phyloP scores from a whole-genome alignment of 2,113 vertebrate species.

The Misgurnus anguillicaudatus region DNA sequence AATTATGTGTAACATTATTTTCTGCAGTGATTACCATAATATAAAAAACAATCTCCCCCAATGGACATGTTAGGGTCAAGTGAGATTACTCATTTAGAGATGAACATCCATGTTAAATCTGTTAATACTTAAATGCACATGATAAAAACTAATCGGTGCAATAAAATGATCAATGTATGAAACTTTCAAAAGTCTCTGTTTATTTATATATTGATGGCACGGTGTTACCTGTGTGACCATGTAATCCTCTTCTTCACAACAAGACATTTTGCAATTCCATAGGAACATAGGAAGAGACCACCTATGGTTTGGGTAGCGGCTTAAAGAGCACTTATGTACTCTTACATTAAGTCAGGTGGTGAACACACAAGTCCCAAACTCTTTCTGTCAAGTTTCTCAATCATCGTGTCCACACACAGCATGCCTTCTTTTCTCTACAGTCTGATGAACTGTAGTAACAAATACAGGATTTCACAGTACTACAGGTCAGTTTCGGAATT shows the following conservation, averaged over 20 bases:
- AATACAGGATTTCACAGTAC: neutral
- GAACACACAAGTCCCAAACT: neutral
- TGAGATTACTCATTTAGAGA: neutral
- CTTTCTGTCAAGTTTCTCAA: neutral
- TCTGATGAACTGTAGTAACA: neutral
- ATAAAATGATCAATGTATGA: conserved; percentile 27
- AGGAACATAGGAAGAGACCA: neutral
- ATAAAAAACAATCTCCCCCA: neutral
- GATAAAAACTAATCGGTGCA: conserved; percentile 8
- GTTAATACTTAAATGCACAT: neutral
- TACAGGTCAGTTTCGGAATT: conserved; percentile 17
- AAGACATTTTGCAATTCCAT: neutral
- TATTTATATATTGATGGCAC: neutral
- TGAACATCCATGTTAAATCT: neutral
- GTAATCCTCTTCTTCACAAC: neutral
- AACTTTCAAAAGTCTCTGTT: conserved; percentile 10
- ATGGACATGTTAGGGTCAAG: neutral
- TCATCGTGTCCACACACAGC: neutral
- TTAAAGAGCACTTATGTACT: neutral
- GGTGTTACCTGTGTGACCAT: neutral
- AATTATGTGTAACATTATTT: neutral
- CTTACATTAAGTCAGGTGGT: neutral
- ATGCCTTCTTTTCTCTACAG: neutral
- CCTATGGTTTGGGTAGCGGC: too few relatives aligned
- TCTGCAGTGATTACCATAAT: neutral